Conservation (phyloP, 2,113 vertebrate species). For the Alethe diademata region DNA sequence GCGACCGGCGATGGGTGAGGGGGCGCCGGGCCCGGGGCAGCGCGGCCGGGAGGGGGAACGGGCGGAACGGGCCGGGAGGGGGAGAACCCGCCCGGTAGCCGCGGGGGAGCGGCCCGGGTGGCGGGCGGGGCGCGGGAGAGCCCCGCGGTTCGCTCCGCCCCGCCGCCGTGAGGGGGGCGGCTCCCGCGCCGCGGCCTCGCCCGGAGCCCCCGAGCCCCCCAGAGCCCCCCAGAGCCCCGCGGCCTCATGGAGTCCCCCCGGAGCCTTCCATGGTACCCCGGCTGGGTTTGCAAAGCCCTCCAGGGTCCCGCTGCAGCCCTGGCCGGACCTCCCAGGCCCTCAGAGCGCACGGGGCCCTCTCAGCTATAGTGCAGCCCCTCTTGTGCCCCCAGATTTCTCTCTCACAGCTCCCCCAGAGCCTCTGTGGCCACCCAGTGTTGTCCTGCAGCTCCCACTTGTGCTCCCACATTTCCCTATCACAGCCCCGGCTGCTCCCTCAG, state of each 20-base stretch:
- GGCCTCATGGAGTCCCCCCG: rapidly evolving
- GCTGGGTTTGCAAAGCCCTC: background rate
- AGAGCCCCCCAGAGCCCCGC: background rate
- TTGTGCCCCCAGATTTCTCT: no score
- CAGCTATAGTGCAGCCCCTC: no score
- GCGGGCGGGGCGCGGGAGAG: background rate
- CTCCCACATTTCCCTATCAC: background rate
- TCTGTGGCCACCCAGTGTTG: background rate
- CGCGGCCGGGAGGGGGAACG: background rate
- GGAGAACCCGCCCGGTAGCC: background rate
- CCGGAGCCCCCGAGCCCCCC: background rate
- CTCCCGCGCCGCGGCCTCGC: background rate
- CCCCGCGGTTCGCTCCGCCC: background rate
- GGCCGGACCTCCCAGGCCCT: background rate
- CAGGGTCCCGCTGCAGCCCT: background rate
- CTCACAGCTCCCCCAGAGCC: background rate
- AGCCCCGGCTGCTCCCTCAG: background rate
- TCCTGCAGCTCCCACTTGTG: background rate
- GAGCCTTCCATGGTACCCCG: rapidly evolving
- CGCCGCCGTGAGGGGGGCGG: background rate
- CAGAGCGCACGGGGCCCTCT: background rate
- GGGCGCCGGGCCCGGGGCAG: background rate
- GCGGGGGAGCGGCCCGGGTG: background rate
- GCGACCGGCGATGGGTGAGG: background rate
- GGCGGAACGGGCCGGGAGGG: background rate